Conservation (phyloP, 2,113 vertebrate genomes). For the Setophaga kirtlandii region DNA sequence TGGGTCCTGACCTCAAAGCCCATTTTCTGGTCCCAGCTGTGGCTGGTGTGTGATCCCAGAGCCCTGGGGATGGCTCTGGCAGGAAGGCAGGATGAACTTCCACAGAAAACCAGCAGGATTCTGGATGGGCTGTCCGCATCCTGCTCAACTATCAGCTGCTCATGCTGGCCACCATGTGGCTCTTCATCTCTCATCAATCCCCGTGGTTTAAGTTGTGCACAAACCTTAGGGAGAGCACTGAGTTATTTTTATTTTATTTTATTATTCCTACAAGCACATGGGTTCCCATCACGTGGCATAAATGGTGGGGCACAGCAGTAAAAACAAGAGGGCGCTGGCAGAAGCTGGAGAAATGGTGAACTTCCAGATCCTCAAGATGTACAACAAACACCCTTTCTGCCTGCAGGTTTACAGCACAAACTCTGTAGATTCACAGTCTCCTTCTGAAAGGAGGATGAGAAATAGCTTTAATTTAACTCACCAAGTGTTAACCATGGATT, state of each 20-base stretch:
- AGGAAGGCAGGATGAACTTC: no score
- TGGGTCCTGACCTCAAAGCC: rapidly evolving
- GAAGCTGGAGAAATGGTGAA: neutral
- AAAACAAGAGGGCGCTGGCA: neutral
- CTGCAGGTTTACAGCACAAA: neutral
- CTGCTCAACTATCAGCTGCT: rapidly evolving
- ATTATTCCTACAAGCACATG: rapidly evolving
- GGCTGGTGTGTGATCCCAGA: rapidly evolving
- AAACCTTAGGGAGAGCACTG: rapidly evolving
- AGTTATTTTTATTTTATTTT: neutral
- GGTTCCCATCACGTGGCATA: rapidly evolving
- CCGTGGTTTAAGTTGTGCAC: rapidly evolving
- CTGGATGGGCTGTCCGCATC: rapidly evolving
- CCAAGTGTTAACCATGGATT: neutral
- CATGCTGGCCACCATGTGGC: no score
- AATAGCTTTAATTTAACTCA: neutral
- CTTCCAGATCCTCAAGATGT: neutral
- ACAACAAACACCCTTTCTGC: neutral
- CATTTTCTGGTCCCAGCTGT: neutral
- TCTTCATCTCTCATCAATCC: neutral
- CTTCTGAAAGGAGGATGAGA: neutral
- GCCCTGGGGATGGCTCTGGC: neutral
- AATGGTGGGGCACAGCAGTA: rapidly evolving
- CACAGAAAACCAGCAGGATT: neutral
- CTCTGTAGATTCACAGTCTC: neutral